Base-by-base conservation (phyloP, 2,888 invertebrate genomes). In the Dexiosoma caninum region DNA sequence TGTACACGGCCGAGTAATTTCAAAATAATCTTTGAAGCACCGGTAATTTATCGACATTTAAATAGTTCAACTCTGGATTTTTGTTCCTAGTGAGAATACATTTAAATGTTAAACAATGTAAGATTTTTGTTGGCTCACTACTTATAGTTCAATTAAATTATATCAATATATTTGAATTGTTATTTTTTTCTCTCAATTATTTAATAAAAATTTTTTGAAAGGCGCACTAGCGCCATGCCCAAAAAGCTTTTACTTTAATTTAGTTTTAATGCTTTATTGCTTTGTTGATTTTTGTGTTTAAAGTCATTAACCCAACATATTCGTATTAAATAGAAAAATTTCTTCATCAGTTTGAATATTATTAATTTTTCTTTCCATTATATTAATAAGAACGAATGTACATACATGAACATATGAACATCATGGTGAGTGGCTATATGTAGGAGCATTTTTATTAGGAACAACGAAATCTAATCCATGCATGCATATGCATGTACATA, bases 151-250 rank as follows among this genome's bases (percentile, higher is more conserved):
- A 42, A 42, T 55, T 42, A 44, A 19, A 42, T 14, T 32, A 35
- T 35, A 35, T 21, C 42, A 44, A 55, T 55, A 46, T 19, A 37
- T 59, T 37, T 37, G 19, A 59, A 30, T 40, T 40, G 37, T 40
- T 64, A 14, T 21, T 9, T 46, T 19, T 21, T 64, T 37, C 2
- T 51, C 27, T 55, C 12, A n/a, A 19, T 19, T 30, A 1, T 35
- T 10, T 71, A 2, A 21, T 1, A 2, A 14, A 8, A 6, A 19
- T 46, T 21, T 46, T 23, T 21, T 46, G 40, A 40, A 46, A 49
- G 37, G 40, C 59, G 16, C 16, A 60, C 53, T 44, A 62, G 72
- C 42, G 72, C 72, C 62, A 72, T 53, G 4, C 44, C n/a, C 42
- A 55, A 14, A 62, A 53, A 62, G 32, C 40, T 60, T 27, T 60